These are phyloP conservation scores for Kradibia gibbosae DNA, from an alignment of 1,140 invertebrate species.

Conservation along the genomic window DNA sequence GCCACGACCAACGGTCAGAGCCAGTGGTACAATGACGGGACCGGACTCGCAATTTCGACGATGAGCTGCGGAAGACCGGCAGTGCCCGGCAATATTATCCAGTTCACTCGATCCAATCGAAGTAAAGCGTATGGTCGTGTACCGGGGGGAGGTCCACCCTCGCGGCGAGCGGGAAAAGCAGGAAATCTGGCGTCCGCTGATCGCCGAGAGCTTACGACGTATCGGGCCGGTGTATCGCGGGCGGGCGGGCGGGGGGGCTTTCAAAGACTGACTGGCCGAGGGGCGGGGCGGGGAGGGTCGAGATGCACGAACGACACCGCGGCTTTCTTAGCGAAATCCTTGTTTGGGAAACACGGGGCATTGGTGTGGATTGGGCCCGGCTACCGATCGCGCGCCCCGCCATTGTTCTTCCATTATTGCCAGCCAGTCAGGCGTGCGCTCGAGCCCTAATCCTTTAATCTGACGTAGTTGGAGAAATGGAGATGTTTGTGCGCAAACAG, in stretches of 20 bases:
- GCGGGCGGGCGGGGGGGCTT: not conserved
- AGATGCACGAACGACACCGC: constrained; percentile 32
- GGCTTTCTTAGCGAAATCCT: constrained; percentile 52
- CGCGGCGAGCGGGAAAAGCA: not conserved
- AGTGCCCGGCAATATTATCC: too few species aligned
- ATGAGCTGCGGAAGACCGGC: too few species aligned
- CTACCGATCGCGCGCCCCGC: constrained; percentile 38
- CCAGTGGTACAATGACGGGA: too few species aligned
- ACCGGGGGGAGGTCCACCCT: not conserved
- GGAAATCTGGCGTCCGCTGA: not conserved
- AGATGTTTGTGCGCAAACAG: constrained; percentile 60
- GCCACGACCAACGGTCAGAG: too few species aligned
- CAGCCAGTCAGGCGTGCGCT: constrained; percentile 61
- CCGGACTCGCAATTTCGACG: too few species aligned
- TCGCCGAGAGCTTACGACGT: constrained; percentile 20
- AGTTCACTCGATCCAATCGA: not conserved
- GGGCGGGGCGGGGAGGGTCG: constrained; percentile 32
- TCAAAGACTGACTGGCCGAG: not conserved
- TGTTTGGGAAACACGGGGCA: constrained; percentile 63
- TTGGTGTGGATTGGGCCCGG: constrained; percentile 52
- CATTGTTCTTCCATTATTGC: constrained; percentile 69
- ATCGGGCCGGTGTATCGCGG: not conserved
- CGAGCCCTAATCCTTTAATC: constrained; percentile 70
- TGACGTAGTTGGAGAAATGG: constrained; percentile 59
- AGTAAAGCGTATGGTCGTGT: not conserved